These are phyloP conservation scores for Pemphigus obesinymphae DNA, from an alignment of 1,140 invertebrate species.

Conservation along the genomic window DNA sequence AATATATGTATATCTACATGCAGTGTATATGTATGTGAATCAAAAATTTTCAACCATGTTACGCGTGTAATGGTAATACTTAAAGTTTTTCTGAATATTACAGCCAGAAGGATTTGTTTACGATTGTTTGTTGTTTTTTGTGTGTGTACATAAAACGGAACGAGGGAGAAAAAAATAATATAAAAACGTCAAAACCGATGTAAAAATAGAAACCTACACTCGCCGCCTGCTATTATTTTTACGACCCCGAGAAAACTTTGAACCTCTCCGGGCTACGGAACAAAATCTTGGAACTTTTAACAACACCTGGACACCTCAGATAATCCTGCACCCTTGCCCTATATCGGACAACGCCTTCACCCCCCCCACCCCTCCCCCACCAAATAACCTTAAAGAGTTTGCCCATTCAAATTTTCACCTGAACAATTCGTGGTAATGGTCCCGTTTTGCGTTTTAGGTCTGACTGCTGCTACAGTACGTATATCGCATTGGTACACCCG, in stretches of 20 bases:
- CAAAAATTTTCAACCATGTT: neutral
- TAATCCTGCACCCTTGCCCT: neutral
- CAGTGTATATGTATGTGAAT: neutral
- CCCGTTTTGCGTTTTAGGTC: neutral
- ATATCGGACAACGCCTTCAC: neutral
- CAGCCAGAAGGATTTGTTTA: constrained; percentile 26
- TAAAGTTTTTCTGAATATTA: constrained; percentile 9
- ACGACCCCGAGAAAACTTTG: constrained; percentile 19
- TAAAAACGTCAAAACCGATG: constrained; percentile 14
- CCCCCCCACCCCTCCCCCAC: too few species aligned
- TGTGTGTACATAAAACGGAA: neutral
- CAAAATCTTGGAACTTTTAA: neutral
- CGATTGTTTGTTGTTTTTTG: constrained; percentile 16
- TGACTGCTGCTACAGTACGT: neutral
- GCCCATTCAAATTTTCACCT: constrained; percentile 13
- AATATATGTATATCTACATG: neutral
- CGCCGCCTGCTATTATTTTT: constrained; percentile 16
- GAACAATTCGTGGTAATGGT: neutral
- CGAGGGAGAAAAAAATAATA: neutral
- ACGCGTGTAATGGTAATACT: neutral
- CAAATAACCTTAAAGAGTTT: neutral
- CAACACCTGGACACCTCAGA: neutral
- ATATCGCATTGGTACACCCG: neutral
- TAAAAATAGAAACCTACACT: constrained; percentile 13
- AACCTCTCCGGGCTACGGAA: neutral